Base-by-base conservation (phyloP, 1,140 invertebrate species). In the Hylaeus volcanicus region DNA sequence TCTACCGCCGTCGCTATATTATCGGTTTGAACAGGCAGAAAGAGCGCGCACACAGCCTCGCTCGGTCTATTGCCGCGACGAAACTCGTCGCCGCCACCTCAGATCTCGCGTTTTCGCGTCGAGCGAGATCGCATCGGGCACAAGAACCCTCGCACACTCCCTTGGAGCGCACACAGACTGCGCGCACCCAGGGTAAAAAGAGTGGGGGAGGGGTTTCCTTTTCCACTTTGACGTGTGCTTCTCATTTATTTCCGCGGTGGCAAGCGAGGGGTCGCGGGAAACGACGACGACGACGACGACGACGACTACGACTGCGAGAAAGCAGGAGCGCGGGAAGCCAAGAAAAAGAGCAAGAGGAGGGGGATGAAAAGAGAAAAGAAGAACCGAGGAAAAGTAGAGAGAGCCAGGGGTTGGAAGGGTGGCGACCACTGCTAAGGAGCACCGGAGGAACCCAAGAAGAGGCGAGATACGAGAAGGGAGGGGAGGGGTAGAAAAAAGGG, bases 171-270 rank as follows among this genome's bases (percentile, higher is more conserved):
- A 45, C 64, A 26, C 64, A 0, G 39, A 12, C 43, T 37, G 15
- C 60, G 14, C 63, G 37, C 45, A 37, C 12, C 15, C 56, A 12
- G 12, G 45, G 55, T 61, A 69, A 76, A 80, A 14, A 48, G 45
- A 8, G 45, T 1, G 48, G 48, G 48, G 48, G 6, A 8, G 65
- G 45, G 79, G 39, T 80, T 75, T 61, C 81, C 77, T 87, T 83
- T 85, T 84, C 89, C 82, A 85, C 89, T 90, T 91, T 89, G 90
- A 91, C 84, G 86, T 84, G 86, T 87, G 86, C 90, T 90, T 88
- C 88, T 90, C 89, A 90, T 92, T 91, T 91, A 91, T 91, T 91
- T 88, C 84, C 74, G 77, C 43, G 77, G 75, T 79, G 82, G 26
- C 26, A 26, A 26, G 58, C 58, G 58, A 61, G 58, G 11, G 85